A percentile compares a stretch with the other conserved stretches of the same genome.
Conservation (phyloP, 2,888 invertebrate genomes). For the Clepsis dumicolana region DNA sequence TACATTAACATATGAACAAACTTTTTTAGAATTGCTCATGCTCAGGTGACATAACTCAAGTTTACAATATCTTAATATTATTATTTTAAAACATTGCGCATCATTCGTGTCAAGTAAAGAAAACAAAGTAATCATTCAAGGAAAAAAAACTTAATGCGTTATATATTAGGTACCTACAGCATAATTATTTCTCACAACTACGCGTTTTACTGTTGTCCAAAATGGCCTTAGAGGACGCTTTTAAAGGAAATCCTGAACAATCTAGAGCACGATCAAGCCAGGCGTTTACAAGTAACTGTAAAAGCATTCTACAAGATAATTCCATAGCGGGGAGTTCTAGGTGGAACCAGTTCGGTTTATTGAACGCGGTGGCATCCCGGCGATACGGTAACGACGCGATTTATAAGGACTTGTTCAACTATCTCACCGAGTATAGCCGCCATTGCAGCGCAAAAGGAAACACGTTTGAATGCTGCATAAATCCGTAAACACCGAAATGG, state of each 20-base stretch:
- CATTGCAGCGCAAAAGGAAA: slow-evolving; percentile 57
- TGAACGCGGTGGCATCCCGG: slow-evolving; percentile 72
- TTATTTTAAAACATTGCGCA: background rate
- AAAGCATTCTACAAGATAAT: slow-evolving; percentile 76
- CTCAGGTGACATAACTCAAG: too few species aligned
- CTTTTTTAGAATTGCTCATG: too few species aligned
- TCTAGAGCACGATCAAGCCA: slow-evolving; percentile 43
- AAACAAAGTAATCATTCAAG: background rate
- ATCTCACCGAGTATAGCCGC: slow-evolving; percentile 48
- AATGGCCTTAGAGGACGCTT: slow-evolving; percentile 5
- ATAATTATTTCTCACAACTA: background rate
- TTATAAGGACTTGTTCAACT: slow-evolving; percentile 71
- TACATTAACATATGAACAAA: too few species aligned
- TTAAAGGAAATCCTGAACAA: slow-evolving; percentile 43
- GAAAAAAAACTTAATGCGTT: background rate
- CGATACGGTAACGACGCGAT: slow-evolving; percentile 65
- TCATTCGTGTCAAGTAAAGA: background rate
- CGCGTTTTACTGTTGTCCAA: background rate
- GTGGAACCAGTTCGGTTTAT: slow-evolving; percentile 75
- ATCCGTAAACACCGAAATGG: slow-evolving; percentile 58
- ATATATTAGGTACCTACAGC: background rate
- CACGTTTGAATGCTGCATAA: slow-evolving; percentile 59
- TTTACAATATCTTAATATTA: too few species aligned
- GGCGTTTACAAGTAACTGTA: slow-evolving; percentile 69
- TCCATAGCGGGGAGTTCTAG: slow-evolving; percentile 75